phyloP scores from a whole-genome alignment of 2,113 vertebrate species.

The Brachyistius frenatus region DNA sequence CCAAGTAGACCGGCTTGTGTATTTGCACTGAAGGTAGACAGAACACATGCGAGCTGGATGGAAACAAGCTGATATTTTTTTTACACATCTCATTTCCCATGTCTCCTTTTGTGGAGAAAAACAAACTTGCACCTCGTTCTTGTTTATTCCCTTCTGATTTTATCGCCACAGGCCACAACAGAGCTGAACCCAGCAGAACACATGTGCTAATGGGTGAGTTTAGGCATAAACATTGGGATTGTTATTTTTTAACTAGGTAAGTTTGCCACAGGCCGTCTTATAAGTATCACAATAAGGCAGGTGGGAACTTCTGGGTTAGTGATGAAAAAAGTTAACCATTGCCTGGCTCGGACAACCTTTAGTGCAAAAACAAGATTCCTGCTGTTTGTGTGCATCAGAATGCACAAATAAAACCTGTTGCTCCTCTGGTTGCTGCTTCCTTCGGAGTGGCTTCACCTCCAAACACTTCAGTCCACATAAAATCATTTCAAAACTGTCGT shows the following conservation, averaged over 20 bases:
- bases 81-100: conserved; percentile 41
- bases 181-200: conserved; percentile 57
- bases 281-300: conserved; percentile 42
- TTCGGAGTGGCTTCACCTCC: not conserved
- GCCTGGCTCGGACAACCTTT: not conserved
- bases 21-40: conserved; percentile 42
- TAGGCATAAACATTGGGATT: conserved; percentile 72
- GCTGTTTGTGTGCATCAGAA: not conserved
- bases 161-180: conserved; percentile 56
- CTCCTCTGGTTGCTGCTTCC: not conserved
- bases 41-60: conserved; percentile 36
- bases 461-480: not conserved
- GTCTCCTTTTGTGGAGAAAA: conserved; percentile 32
- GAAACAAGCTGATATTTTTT: conserved; percentile 52
- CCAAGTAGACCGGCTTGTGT: conserved; percentile 46
- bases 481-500: conserved; percentile 30
- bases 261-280: conserved; percentile 52
- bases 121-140: conserved; percentile 48
- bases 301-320: conserved; percentile 39
- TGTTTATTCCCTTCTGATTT: conserved; percentile 63
- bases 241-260: conserved; percentile 75
- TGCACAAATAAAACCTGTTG: not conserved
- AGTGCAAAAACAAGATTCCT: conserved; percentile 7
- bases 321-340: conserved; percentile 43
- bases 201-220: conserved; percentile 70